phyloP scores from a whole-genome alignment of 2,888 invertebrate species.

The Pandemis corylana region DNA sequence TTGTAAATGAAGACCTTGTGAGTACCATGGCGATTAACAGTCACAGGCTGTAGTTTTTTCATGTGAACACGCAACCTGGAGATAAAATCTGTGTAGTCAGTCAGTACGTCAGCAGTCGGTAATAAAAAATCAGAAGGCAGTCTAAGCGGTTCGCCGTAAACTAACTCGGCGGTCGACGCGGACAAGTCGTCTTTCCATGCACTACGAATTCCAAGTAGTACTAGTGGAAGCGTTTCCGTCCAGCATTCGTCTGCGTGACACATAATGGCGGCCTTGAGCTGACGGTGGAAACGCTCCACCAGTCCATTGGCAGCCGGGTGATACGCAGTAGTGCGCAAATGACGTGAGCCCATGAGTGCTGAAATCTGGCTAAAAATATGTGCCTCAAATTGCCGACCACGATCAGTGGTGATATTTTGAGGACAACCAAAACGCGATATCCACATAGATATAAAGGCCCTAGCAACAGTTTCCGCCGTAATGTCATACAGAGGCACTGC shows the following conservation, averaged over 20 bases:
- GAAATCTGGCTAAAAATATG: not conserved
- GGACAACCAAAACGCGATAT: too few relatives aligned
- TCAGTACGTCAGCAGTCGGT: not conserved
- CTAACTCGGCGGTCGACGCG: not conserved
- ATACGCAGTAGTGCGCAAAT: conserved; percentile 1
- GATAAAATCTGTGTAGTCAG: conserved; percentile 1
- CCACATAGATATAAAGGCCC: not conserved
- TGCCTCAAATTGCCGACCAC: not conserved
- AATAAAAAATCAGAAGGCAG: not conserved
- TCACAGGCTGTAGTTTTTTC: not conserved
- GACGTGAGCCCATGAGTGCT: not conserved
- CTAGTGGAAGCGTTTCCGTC: conserved; percentile 3
- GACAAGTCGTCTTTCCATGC: conserved; percentile 2
- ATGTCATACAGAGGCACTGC: not conserved
- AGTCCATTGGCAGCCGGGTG: conserved; percentile 4
- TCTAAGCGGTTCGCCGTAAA: too few relatives aligned
- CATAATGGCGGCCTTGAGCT: not conserved
- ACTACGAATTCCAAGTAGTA: not conserved
- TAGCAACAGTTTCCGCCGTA: not conserved
- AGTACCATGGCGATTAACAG: conserved; percentile 1
- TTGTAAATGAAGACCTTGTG: not conserved
- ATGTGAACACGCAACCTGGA: conserved; percentile 3
- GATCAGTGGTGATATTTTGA: too few relatives aligned
- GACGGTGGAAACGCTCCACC: not conserved
- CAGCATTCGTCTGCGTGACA: not conserved